Base-by-base conservation (phyloP, 2,113 vertebrate genomes). In the Mobula hypostoma region DNA sequence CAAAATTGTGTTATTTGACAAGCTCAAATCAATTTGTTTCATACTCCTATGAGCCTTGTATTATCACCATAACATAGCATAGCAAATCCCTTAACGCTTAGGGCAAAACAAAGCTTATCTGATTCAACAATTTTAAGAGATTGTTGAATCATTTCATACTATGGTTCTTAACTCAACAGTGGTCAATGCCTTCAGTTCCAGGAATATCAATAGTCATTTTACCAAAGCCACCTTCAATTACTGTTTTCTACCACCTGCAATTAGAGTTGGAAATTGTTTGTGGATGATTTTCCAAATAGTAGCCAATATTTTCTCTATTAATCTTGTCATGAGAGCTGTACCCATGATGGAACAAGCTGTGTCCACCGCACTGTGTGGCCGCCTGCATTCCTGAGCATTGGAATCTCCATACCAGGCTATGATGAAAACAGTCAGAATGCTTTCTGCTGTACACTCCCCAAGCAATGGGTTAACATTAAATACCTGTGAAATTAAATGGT, bases 121-220 rank as follows among this genome's bases (percentile, higher is more conserved):
- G 85, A 90, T 90, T n/a, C 61, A 66, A 90, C 58, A 90, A 66
- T 90, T 90, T 66, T n/a, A 66, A 90, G 32, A 66, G 29, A 90
- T 61, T 90, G 29, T 32, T 61, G 14, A 90, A 66, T 32, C 66
- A 29, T 63, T 90, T 6, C 14, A 66, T 7, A 79, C 27, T 79
- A 14, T 32, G 15, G 29, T n/a, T 79, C n/a, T 79, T 36, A 36
- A 79, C 32, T 29, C 66, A 90, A 66, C n/a, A 32, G 58, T 88
- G 1, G 58, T n/a, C 85, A 66, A 19, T 32, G 15, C 85, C 14
- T 90, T 90, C 5, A 66, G 27, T 66, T 90, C 61, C 6, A 19
- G 5, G 66, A 66, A 66, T 66, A 63, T 90, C 85, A 90, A 66
- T 66, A 32, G 14, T 66, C 58, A 66, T 32, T 90, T 87, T 63